phyloP scores from a whole-genome alignment of 2,888 invertebrate genomes.

The Orchesellides sinensis region DNA sequence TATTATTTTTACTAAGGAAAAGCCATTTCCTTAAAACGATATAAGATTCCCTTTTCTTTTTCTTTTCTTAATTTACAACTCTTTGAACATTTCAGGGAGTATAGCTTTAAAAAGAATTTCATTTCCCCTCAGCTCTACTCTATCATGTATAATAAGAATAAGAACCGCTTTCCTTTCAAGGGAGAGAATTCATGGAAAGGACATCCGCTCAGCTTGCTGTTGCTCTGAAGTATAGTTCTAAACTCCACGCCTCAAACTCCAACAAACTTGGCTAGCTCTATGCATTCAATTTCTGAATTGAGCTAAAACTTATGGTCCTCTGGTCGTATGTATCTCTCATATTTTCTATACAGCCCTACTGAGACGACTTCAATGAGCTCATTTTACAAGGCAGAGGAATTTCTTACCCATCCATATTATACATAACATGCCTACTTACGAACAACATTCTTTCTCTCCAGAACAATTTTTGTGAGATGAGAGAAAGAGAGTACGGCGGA shows the following conservation, averaged over 20 bases:
- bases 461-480: neutral
- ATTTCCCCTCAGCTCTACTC: slow-evolving; percentile 1
- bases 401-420: neutral
- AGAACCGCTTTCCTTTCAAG: neutral
- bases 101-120: slow-evolving; percentile 10
- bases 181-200: neutral
- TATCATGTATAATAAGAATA: neutral
- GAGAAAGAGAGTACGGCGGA: neutral
- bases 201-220: neutral
- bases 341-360: slow-evolving; percentile 13
- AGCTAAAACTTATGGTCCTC: neutral
- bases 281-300: slow-evolving; percentile 19
- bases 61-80: slow-evolving; percentile 27
- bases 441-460: neutral
- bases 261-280: neutral
- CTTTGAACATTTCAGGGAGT: neutral
- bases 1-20: slow-evolving; percentile 18
- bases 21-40: slow-evolving; percentile 15
- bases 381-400: slow-evolving; percentile 27
- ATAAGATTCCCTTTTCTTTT: neutral
- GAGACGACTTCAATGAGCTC: slow-evolving; percentile 17
- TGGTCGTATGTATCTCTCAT: neutral
- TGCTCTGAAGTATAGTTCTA: neutral
- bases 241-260: neutral
- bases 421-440: neutral